Evolutionary conservation across 1,140 invertebrate species (phyloP).

Genomic region (Drosophila ironensis): DNA sequence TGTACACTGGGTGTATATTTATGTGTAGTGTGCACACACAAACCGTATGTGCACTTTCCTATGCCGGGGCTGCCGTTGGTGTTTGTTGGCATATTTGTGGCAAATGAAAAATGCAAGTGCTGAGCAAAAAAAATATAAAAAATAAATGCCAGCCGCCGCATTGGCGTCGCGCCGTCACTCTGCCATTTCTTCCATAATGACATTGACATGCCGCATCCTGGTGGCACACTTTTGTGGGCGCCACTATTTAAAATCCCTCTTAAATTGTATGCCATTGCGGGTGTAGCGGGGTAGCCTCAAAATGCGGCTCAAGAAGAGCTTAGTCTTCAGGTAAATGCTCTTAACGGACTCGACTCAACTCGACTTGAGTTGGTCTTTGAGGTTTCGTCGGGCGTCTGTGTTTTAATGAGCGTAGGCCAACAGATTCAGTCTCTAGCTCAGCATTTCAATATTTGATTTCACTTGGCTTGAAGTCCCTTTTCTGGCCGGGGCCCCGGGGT

Average conservation of each 20-base stretch:
- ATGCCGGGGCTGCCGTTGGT: constrained; percentile 13
- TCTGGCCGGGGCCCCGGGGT: too few relatives aligned
- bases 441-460: constrained; percentile 39
- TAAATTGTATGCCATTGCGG: constrained; percentile 66
- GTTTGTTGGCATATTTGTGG: constrained; percentile 25
- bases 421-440: too few relatives aligned
- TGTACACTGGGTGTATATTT: too few relatives aligned
- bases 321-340: constrained; percentile 11
- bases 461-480: too few relatives aligned
- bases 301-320: neutral
- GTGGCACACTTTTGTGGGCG: constrained; percentile 53
- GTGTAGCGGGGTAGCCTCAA: neutral
- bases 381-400: constrained; percentile 40
- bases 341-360: constrained; percentile 14
- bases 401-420: constrained; percentile 58
- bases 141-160: constrained; percentile 1
- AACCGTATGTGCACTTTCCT: neutral
- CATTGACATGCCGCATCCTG: constrained; percentile 61
- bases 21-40: neutral
- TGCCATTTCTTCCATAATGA: constrained; percentile 67
- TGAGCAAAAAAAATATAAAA: constrained; percentile 12
- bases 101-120: constrained; percentile 33
- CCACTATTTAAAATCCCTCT: constrained; percentile 32
- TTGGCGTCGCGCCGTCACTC: constrained; percentile 35
- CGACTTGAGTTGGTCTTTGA: constrained; percentile 42